phyloP scores from a whole-genome alignment of 2,113 vertebrate species.

The Sebastes schlegelii region DNA sequence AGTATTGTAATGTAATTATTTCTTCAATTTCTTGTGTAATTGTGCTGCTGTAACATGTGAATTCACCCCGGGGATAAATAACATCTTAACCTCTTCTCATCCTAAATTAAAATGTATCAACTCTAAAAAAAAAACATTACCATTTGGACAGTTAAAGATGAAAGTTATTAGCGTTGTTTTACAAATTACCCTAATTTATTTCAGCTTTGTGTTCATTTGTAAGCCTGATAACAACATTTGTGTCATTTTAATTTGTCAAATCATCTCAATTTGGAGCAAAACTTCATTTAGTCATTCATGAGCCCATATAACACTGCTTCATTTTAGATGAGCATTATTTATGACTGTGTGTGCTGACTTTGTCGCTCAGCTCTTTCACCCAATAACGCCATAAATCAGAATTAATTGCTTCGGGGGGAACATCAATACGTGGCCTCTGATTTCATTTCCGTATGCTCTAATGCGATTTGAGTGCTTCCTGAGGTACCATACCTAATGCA shows the following conservation, averaged over 20 bases:
- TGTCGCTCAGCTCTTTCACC: conserved; percentile 30
- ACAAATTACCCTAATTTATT: conserved; percentile 2
- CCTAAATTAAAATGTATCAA: neutral
- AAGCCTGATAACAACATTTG: neutral
- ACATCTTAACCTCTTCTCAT: neutral
- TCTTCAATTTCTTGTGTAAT: neutral
- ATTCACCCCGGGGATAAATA: neutral
- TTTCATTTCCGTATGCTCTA: conserved; percentile 61
- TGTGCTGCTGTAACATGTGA: neutral
- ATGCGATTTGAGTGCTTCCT: conserved; percentile 51
- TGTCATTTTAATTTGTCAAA: conserved; percentile 27
- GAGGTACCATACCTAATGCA: conserved; percentile 51
- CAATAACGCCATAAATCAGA: conserved; percentile 62
- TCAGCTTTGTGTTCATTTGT: conserved; percentile 7
- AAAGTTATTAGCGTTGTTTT: neutral
- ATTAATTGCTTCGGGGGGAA: conserved; percentile 63
- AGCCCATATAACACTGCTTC: neutral
- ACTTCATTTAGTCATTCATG: neutral
- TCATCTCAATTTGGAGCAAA: conserved; percentile 18
- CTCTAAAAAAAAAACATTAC: neutral
- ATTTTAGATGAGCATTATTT: conserved; percentile 50
- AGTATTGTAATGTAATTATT: neutral
- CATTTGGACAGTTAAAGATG: neutral
- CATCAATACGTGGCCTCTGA: conserved; percentile 60
- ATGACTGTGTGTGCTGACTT: conserved; percentile 14